phyloP scores from a whole-genome alignment of 37 sponge, comb jelly and placozoan species.

The Oopsacas minuta region DNA sequence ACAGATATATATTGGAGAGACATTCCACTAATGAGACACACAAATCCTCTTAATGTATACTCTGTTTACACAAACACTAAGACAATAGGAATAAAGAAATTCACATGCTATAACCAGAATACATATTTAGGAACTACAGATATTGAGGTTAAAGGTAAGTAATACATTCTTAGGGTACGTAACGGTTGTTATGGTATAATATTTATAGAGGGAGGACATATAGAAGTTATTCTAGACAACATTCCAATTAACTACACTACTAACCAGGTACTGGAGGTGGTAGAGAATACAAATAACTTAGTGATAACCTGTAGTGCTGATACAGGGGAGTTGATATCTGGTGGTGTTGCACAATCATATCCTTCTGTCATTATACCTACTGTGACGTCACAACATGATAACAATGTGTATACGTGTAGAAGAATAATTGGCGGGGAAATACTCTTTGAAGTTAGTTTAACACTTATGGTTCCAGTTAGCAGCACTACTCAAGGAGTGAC shows the following conservation, averaged over 20 bases:
- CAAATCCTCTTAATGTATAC: slow-evolving; percentile 10
- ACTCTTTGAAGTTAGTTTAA: not conserved
- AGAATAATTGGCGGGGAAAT: not conserved
- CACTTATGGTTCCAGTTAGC: no score
- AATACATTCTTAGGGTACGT: not conserved
- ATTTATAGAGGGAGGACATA: not conserved
- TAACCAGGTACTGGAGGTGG: not conserved
- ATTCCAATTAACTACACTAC: not conserved
- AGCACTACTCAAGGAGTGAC: no score
- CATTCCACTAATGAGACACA: not conserved
- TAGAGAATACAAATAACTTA: not conserved
- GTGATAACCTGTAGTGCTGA: not conserved
- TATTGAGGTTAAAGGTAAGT: not conserved
- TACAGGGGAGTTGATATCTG: not conserved
- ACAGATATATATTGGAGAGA: not conserved
- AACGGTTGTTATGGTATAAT: not conserved
- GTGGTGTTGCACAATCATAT: not conserved
- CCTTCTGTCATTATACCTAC: not conserved
- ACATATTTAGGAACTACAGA: not conserved
- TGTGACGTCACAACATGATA: not conserved
- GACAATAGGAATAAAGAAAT: not conserved
- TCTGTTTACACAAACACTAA: not conserved
- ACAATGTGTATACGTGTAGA: not conserved
- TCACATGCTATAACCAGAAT: not conserved
- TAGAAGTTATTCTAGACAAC: not conserved